A percentile compares a stretch with the other conserved stretches of the same genome.
These are phyloP conservation scores for Thunnus thynnus DNA, from an alignment of 2,113 vertebrate genomes.

Conservation along the genomic window DNA sequence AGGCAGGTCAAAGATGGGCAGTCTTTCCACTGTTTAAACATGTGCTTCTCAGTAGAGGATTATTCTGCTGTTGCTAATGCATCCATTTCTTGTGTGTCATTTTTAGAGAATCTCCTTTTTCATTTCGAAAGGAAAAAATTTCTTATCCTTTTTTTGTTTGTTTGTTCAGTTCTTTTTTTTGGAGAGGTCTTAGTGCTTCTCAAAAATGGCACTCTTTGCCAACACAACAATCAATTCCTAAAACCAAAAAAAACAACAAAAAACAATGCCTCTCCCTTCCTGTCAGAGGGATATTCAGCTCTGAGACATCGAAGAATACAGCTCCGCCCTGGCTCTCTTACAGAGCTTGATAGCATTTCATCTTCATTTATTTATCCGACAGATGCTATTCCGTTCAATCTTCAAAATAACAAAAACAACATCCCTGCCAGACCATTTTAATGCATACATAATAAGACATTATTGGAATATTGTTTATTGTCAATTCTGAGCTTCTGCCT, in stretches of 20 bases:
- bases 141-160: slow-evolving; percentile 10
- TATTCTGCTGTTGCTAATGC: slow-evolving; percentile 11
- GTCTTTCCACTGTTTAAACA: background rate
- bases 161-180: no score
- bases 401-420: slow-evolving; percentile 48
- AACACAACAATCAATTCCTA: slow-evolving; percentile 44
- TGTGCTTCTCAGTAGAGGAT: background rate
- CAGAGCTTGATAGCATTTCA: slow-evolving; percentile 58
- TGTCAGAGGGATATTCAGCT: slow-evolving; percentile 39
- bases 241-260: slow-evolving; percentile 16
- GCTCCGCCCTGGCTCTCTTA: slow-evolving; percentile 22
- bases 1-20: slow-evolving; percentile 8
- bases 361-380: slow-evolving; percentile 65
- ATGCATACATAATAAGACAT: slow-evolving; percentile 61
- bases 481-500: slow-evolving; percentile 38
- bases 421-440: slow-evolving; percentile 44
- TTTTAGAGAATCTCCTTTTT: slow-evolving; percentile 19
- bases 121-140: background rate
- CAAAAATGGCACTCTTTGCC: slow-evolving; percentile 21
- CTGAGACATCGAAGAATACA: slow-evolving; percentile 36
- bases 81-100: slow-evolving; percentile 10
- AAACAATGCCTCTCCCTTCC: slow-evolving; percentile 17
- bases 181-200: slow-evolving; percentile 30
- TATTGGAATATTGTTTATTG: slow-evolving; percentile 51
- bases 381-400: slow-evolving; percentile 53